phyloP scores from a whole-genome alignment of 1,140 invertebrate species.

The Anastrepha obliqua region DNA sequence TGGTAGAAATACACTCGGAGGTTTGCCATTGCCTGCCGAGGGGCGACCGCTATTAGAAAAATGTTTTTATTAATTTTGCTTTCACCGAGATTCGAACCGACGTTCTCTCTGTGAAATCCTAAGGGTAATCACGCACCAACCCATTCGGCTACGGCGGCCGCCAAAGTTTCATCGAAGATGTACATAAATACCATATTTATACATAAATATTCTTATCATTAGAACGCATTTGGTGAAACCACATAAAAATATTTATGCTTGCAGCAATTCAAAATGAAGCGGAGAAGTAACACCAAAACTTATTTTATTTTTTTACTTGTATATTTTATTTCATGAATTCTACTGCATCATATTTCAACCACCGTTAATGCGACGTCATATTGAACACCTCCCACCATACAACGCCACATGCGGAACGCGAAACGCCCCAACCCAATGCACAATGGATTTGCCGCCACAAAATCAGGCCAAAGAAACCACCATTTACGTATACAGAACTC shows the following conservation, averaged over 20 bases:
- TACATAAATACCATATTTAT: no score
- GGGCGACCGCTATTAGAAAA: no score
- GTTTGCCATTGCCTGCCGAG: no score
- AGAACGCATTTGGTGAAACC: no score
- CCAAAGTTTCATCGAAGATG: no score
- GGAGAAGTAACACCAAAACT: neutral
- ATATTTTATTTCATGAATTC: conserved; percentile 9
- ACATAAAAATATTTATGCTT: neutral
- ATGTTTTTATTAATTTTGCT: no score
- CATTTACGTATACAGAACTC: conserved; percentile 90
- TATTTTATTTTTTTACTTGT: neutral
- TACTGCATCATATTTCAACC: neutral
- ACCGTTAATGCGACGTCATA: neutral
- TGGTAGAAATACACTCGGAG: no score
- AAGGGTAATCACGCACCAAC: no score
- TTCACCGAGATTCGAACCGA: no score
- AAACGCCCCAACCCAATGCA: neutral
- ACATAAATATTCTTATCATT: no score
- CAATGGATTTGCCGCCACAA: conserved; percentile 1
- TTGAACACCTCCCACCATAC: conserved; percentile 16
- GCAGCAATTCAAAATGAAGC: conserved; percentile 33
- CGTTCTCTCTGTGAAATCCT: no score
- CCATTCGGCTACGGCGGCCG: no score
- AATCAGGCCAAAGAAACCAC: conserved; percentile 81
- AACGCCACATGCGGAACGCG: neutral